phyloP scores from a whole-genome alignment of 2,113 vertebrate genomes.

The Vombatus ursinus region DNA sequence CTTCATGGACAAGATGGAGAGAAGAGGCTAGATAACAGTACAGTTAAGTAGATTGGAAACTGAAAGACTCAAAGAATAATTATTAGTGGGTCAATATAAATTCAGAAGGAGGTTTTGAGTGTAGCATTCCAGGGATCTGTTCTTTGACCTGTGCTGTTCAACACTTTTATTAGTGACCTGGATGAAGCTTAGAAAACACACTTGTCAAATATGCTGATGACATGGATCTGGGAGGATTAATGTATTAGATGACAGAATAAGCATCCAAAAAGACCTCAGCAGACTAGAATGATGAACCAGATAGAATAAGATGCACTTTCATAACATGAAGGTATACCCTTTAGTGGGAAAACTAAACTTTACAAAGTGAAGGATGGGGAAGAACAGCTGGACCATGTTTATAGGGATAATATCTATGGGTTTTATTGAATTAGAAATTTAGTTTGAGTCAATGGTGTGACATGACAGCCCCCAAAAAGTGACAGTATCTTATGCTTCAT shows the following conservation, averaged over 20 bases:
- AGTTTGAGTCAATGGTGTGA: not conserved
- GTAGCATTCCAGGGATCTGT: not conserved
- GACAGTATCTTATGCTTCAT: not conserved
- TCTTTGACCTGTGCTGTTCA: not conserved
- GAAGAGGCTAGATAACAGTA: not conserved
- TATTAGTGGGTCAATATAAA: not conserved
- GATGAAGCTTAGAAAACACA: not conserved
- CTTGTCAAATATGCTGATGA: not conserved
- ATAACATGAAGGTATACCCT: not conserved
- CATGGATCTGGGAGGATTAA: not conserved
- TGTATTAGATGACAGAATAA: not conserved
- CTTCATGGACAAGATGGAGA: not conserved
- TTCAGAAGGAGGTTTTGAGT: not conserved
- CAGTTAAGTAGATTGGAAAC: not conserved
- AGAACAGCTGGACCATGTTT: not conserved
- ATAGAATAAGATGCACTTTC: not conserved
- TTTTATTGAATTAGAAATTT: not conserved
- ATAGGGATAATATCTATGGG: not conserved
- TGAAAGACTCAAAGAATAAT: not conserved
- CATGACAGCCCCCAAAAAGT: not conserved
- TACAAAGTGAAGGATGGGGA: not conserved
- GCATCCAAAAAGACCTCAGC: not conserved
- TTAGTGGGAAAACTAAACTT: not conserved
- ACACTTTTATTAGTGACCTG: not conserved
- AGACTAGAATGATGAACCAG: not conserved